Conservation (phyloP, 1,140 invertebrate genomes). For the Drosophila bocqueti region DNA sequence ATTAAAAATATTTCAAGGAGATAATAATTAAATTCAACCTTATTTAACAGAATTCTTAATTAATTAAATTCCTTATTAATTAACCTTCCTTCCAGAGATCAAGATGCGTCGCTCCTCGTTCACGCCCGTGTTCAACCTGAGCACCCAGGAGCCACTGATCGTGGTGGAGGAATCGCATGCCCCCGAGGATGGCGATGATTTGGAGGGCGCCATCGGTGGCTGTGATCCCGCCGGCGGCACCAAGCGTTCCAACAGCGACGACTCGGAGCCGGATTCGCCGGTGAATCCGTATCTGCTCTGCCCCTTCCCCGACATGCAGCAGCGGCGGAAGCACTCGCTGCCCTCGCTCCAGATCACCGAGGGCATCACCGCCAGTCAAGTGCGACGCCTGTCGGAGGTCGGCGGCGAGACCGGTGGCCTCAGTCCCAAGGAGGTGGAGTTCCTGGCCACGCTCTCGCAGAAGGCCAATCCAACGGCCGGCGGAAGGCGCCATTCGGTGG, state of each 20-base stretch:
- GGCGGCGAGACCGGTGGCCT: slow-evolving; percentile 89
- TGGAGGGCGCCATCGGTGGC: slow-evolving; percentile 82
- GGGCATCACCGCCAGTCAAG: slow-evolving; percentile 93
- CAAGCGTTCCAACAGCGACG: slow-evolving; percentile 77
- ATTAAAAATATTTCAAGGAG: too few relatives aligned
- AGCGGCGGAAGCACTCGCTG: slow-evolving; percentile 91
- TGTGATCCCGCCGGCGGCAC: slow-evolving; percentile 49
- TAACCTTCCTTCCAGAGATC: not conserved
- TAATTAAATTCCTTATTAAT: not conserved
- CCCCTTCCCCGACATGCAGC: slow-evolving; percentile 89
- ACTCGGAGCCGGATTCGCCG: slow-evolving; percentile 89
- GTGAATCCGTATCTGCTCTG: slow-evolving; percentile 92
- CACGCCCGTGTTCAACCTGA: slow-evolving; percentile 86
- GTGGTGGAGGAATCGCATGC: slow-evolving; percentile 91
- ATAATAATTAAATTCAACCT: too few relatives aligned
- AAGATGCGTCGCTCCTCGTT: slow-evolving; percentile 86
- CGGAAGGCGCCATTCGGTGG: slow-evolving; percentile 92
- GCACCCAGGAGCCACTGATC: slow-evolving; percentile 89
- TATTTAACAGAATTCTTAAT: too few relatives aligned
- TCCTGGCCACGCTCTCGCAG: slow-evolving; percentile 87
- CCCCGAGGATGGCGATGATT: slow-evolving; percentile 88
- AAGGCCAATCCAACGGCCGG: slow-evolving; percentile 87
- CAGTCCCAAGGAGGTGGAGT: slow-evolving; percentile 90
- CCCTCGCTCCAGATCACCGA: slow-evolving; percentile 92
- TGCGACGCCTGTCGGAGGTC: slow-evolving; percentile 91